A percentile compares a stretch with the other conserved stretches of the same genome.
Evolutionary conservation across 2,888 invertebrate genomes (phyloP).

Genomic region (Deladenus siricidicola): DNA sequence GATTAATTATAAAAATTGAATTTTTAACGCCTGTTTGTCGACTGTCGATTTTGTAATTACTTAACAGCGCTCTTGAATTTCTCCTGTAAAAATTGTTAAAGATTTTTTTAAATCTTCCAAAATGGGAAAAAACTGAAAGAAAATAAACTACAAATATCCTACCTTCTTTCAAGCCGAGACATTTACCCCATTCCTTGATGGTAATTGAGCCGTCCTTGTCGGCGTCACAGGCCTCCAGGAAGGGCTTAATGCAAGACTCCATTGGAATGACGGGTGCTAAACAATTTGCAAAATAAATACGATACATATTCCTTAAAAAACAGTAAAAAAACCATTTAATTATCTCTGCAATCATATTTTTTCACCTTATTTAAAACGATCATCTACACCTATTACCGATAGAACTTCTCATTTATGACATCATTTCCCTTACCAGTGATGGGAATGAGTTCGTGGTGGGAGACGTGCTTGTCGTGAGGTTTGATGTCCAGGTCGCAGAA

Average conservation of each 20-base stretch:
- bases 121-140: too few species aligned
- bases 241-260: constrained; percentile 94
- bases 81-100: constrained; percentile 33
- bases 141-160: constrained; percentile 10
- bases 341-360: too few species aligned
- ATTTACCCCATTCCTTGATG: constrained; percentile 78
- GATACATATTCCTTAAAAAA: too few species aligned
- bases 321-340: too few species aligned
- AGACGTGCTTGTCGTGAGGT: constrained; percentile 60
- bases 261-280: constrained; percentile 79
- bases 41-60: too few species aligned
- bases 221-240: constrained; percentile 81
- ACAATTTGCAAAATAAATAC: neutral
- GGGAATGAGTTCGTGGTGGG: constrained; percentile 88
- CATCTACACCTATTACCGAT: neutral
- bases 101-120: neutral
- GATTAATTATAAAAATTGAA: too few species aligned
- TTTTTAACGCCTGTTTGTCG: too few species aligned
- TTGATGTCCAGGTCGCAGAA: constrained; percentile 80
- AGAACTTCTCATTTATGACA: neutral
- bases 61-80: constrained; percentile 49
- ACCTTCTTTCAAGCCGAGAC: constrained; percentile 70
- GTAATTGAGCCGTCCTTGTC: constrained; percentile 83
- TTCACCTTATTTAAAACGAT: neutral
- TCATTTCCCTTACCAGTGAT: constrained; percentile 61